Evolutionary conservation across 2,797 vertebrate genomes (phyloP).

Genomic region (Echiichthys vipera): DNA sequence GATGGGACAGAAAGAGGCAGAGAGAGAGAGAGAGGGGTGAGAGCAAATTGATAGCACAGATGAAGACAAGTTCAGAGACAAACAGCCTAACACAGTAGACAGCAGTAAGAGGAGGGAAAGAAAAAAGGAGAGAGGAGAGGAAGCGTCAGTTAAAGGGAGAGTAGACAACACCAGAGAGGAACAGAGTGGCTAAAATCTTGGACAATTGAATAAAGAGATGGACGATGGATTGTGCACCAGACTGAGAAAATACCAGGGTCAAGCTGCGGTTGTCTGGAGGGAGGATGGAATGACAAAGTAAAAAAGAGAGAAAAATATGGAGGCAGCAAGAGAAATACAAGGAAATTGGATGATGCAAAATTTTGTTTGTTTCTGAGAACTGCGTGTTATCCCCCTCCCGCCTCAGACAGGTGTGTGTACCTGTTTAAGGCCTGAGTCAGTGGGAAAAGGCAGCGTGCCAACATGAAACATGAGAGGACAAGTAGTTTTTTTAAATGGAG

Average conservation of each 20-base stretch:
- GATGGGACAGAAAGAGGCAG: conserved; percentile 40
- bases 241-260: conserved; percentile 66
- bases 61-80: conserved; percentile 55
- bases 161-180: neutral
- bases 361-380: neutral
- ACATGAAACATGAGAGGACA: conserved; percentile 2
- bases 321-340: neutral
- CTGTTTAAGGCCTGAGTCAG: conserved; percentile 25
- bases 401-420: conserved; percentile 34
- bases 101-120: conserved; percentile 32
- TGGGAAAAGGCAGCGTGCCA: conserved; percentile 21
- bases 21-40: neutral
- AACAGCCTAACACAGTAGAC: conserved; percentile 30
- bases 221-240: conserved; percentile 61
- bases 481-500: neutral
- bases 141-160: conserved; percentile 3
- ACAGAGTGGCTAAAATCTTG: conserved; percentile 5
- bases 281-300: conserved; percentile 26
- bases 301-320: conserved; percentile 11
- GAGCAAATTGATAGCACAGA: neutral
- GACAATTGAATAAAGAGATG: conserved; percentile 25
- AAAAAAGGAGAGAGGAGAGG: conserved; percentile 32
- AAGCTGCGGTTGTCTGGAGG: conserved; percentile 45
- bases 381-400: neutral
- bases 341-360: neutral